Evolutionary conservation across 1,140 invertebrate genomes (phyloP), one percentile per base, ranked within the genome.

Genomic region (Cryptotermes secundus): DNA sequence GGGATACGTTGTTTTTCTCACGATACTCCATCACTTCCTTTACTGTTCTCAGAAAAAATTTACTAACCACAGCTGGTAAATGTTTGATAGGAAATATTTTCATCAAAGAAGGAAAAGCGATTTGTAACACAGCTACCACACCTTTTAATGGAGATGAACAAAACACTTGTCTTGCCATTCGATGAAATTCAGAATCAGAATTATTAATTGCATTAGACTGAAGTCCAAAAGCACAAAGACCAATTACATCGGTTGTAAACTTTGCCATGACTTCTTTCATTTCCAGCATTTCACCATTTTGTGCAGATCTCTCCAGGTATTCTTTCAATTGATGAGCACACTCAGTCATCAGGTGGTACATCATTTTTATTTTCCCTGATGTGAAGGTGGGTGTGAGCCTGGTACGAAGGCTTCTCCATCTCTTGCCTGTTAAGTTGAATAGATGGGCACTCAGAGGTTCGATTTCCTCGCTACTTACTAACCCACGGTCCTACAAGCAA

Each of bases 241-340:
- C 90, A 12, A 93, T 93, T 7, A 92, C 91, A 86, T 93, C 92
- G 26, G 92, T 92, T 10, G 90, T 91, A 83, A 91, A 93, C 86
- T 90, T 89, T 1, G 90, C 88, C 45, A 91, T 87, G 1, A 91
- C 85, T 31, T 89, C 88, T 86, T 89, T 90, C 2, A 91, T 88
- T 82, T 92, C 89, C 16, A 92, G 87, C 0, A 87, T 49, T 35
- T 89, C 80, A 7, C 88, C 83, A 7, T 85, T 59, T 31, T 89
- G 88, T 3, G 88, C 86, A 81, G 88, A 88, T 34, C 87, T 83
- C 7, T 89, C 85, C n/a, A 90, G 87, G 84, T 89, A 87, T 34
- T 88, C 87, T 19, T 59, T 80, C 22, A 80, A n/a, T 22, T 80
- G 79, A 19, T 80, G 7, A n/a, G 34, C 19, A 80, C 79, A 80